Evolutionary conservation across 2,797 vertebrate genomes (phyloP).

Genomic region (Clarias platycephalus): DNA sequence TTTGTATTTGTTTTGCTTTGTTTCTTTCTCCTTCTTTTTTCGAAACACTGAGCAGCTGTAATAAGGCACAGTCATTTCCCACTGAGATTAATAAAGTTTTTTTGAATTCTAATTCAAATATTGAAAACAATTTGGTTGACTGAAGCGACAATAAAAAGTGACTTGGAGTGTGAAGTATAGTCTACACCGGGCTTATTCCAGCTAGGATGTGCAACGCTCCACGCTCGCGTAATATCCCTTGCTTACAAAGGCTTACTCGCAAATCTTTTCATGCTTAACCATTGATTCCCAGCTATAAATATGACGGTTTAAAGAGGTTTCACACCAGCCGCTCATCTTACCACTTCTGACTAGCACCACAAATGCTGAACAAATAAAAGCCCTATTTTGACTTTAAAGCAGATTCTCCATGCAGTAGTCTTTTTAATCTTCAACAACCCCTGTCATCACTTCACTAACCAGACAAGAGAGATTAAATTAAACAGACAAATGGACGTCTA

Average conservation of each 20-base stretch:
- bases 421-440: neutral
- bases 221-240: neutral
- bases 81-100: no score
- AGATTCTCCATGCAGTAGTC: neutral
- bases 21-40: no score
- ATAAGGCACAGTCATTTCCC: no score
- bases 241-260: neutral
- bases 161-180: neutral
- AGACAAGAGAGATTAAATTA: neutral
- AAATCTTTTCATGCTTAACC: neutral
- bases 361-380: neutral
- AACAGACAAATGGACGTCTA: neutral
- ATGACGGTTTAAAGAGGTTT: neutral
- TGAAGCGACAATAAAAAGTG: neutral
- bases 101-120: neutral
- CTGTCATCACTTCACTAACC: neutral
- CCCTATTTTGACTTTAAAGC: neutral
- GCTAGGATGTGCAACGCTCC: neutral
- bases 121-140: neutral
- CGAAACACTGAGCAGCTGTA: no score
- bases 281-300: neutral
- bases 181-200: neutral
- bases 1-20: no score
- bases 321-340: neutral
- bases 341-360: neutral